Evolutionary conservation across 2,797 vertebrate genomes (phyloP), one percentile per base, ranked within the genome.

Genomic region (Lacerta agilis): DNA sequence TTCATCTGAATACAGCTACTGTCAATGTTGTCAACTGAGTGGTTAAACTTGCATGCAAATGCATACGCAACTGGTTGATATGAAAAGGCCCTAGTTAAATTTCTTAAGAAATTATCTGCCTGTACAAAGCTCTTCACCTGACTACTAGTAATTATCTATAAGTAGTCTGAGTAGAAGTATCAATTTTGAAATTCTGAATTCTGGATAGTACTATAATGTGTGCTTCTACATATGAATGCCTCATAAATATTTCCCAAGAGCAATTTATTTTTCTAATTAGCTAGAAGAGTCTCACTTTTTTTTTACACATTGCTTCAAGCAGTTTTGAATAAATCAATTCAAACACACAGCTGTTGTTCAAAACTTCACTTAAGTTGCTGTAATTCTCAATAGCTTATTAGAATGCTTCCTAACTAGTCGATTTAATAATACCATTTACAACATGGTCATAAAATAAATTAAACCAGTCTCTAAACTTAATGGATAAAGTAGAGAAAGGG

Each of bases 161-260:
- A 93, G 85, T 89, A 91, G 88, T 86, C 86, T 92, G 79, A 76
- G 9, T 87, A 89, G 85, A 94, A 90, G n/a, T 86, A 82, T 90
- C 85, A 90, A 8, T 94, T 94, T 90, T 93, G 82, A 89, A 95
- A 90, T 38, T 91, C 90, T 93, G 82, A 33, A 78, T 91, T 91
- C 94, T 90, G 86, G 82, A 79, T 91, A 82, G 83, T 90, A 78
- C 91, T 86, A 8, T 89, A 76, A 86, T 92, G 85, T 94, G 79
- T 88, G 38, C 77, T 89, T 94, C 93, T 94, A 92, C 92, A 88
- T 95, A 69, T 93, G 87, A 93, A 90, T 94, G 79, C 87, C 88
- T 96, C 91, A 89, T 95, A 95, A 96, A 89, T 93, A 94, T 93
- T 95, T 95, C 93, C 94, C 92, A 89, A 88, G 92, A 92, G 92